Percentiles rank a stretch among this genome's conserved stretches.
phyloP scores from a whole-genome alignment of 2,113 vertebrate species.

The Pardalotus punctatus region DNA sequence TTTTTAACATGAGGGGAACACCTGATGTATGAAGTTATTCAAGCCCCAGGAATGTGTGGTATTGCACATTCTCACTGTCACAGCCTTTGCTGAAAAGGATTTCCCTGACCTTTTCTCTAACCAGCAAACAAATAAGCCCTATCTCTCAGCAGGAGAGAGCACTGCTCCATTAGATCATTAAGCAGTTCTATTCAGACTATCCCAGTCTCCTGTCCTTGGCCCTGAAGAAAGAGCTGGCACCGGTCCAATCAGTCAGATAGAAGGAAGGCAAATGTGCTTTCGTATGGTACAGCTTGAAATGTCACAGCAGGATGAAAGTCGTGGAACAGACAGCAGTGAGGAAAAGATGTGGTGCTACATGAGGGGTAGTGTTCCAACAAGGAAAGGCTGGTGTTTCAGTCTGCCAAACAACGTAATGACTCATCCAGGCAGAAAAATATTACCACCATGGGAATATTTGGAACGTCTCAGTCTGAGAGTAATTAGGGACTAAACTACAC shows the following conservation, averaged over 20 bases:
- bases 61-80: conserved; percentile 72
- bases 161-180: conserved; percentile 81
- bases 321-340: conserved; percentile 72
- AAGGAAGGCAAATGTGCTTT: conserved; percentile 74
- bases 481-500: conserved; percentile 96
- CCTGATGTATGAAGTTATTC: conserved; percentile 76
- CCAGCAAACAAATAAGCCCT: conserved; percentile 79
- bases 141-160: conserved; percentile 75
- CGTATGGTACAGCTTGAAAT: conserved; percentile 73
- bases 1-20: conserved; percentile 65
- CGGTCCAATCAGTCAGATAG: conserved; percentile 74
- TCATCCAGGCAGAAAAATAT: conserved; percentile 94
- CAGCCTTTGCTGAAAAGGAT: conserved; percentile 78
- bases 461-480: conserved; percentile 86
- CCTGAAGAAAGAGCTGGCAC: conserved; percentile 79
- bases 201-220: conserved; percentile 81
- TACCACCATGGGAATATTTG: conserved; percentile 91
- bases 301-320: conserved; percentile 75
- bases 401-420: conserved; percentile 91
- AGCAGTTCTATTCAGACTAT: conserved; percentile 74
- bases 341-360: conserved; percentile 73
- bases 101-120: conserved; percentile 78
- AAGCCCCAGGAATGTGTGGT: conserved; percentile 69
- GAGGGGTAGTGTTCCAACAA: conserved; percentile 79
- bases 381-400: conserved; percentile 84